Evolutionary conservation across 2,113 vertebrate species (phyloP).

Genomic region (Marcusenius ussheri): DNA sequence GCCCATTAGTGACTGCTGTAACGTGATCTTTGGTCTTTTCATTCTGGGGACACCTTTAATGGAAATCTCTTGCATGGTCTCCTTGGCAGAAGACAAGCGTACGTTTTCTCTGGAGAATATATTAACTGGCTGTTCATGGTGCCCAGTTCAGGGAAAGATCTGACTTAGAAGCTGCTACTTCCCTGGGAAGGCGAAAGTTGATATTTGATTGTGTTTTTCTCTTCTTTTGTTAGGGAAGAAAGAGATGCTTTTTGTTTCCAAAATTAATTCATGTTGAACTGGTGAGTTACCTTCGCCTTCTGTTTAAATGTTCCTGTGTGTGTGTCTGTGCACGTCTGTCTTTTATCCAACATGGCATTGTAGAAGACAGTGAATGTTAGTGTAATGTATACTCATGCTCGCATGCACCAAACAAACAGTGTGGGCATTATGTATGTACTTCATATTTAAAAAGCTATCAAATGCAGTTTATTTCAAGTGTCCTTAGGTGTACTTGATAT

Average conservation of each 20-base stretch:
- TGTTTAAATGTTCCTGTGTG: not conserved
- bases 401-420: not conserved
- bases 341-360: not conserved
- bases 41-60: not conserved
- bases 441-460: not conserved
- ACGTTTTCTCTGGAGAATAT: not conserved
- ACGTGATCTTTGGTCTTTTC: not conserved
- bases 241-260: slow-evolving; percentile 15
- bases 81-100: not conserved
- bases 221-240: slow-evolving; percentile 8
- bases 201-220: not conserved
- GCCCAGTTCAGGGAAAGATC: not conserved
- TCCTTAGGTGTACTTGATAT: not conserved
- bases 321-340: not conserved
- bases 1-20: not conserved
- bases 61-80: not conserved
- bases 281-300: not conserved
- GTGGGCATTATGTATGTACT: not conserved
- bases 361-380: not conserved
- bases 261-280: slow-evolving; percentile 10
- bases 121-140: not conserved
- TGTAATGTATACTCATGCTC: not conserved
- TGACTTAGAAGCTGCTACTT: not conserved
- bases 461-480: not conserved
- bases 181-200: not conserved